Evolutionary conservation across 2,888 invertebrate genomes (phyloP).

Genomic region (Drosophila nigricruria): DNA sequence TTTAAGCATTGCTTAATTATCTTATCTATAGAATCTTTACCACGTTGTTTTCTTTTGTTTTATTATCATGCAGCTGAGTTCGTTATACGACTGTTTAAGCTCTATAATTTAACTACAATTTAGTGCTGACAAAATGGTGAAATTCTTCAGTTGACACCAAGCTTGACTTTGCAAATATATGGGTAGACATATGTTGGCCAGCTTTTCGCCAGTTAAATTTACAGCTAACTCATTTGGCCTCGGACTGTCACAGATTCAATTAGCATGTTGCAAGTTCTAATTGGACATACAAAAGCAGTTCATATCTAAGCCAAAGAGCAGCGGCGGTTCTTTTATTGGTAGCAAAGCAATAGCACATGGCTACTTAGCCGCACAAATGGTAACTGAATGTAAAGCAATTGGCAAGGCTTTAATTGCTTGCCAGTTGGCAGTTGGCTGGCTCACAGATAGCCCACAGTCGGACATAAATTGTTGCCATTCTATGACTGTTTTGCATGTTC

Average conservation of each 20-base stretch:
- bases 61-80: constrained; percentile 2
- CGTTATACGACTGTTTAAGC: not conserved
- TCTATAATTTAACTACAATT: constrained; percentile 24
- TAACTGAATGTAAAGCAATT: constrained; percentile 21
- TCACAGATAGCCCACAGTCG: constrained; percentile 51
- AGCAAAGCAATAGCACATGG: constrained; percentile 41
- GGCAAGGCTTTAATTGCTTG: constrained; percentile 52
- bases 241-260: constrained; percentile 33
- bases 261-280: constrained; percentile 36
- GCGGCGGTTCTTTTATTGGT: constrained; percentile 45
- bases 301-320: constrained; percentile 31
- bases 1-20: not conserved
- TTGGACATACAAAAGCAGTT: constrained; percentile 28
- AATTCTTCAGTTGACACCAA: constrained; percentile 15
- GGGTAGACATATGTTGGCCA: constrained; percentile 17
- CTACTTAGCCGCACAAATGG: constrained; percentile 14
- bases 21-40: constrained; percentile 1
- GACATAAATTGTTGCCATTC: constrained; percentile 64
- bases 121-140: constrained; percentile 15
- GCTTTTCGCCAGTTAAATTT: constrained; percentile 28
- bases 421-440: constrained; percentile 53
- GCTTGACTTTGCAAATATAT: constrained; percentile 3
- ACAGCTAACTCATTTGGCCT: constrained; percentile 10
- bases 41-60: constrained; percentile 1
- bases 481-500: constrained; percentile 52